Evolutionary conservation across 1,140 invertebrate genomes (phyloP), one percentile per base, ranked within the genome.

Genomic region (Delia radicum): DNA sequence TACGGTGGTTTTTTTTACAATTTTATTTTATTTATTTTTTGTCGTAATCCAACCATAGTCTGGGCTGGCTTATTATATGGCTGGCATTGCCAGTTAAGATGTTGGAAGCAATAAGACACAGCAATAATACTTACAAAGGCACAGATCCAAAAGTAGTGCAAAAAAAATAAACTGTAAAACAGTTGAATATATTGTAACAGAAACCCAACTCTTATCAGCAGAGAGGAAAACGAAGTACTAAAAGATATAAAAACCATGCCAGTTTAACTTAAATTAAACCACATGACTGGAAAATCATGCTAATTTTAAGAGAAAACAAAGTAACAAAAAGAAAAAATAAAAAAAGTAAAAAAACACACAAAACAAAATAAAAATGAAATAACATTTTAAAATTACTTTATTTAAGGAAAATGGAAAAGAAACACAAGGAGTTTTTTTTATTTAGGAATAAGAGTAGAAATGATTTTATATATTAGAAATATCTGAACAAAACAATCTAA

Each of bases 271-370:
- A 65, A 65, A 65, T 65, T 26, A 65, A 65, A 65, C 62, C 26
- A 65, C 62, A 65, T 65, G 62, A 65, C 62, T 65, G 62, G 27
- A 65, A 65, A 65, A 65, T 65, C 27, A 13, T 65, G 28, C 26
- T 29, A 65, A 65, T 65, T 65, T 28, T 29, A n/a, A 42, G 4
- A 29, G 27, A 65, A 26, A 26, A 26, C 24, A 24, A 63, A 63
- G 12, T 27, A 63, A 13, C 61, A 63, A 63, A 63, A 26, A 7
- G 27, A 63, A n/a, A n/a, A 24, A 63, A 29, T 10, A 29, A n/a
- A 15, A 13, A 65, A 29, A 13, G n/a, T 65, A 27, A 10, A 26
- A 63, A 63, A 63, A 55, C 12, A 33, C 13, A 33, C n/a, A n/a
- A n/a, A n/a, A n/a, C n/a, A n/a, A n/a, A n/a, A n/a, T n/a, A n/a